phyloP scores from a whole-genome alignment of 2,113 vertebrate genomes.

The Daphoenositta chrysoptera region DNA sequence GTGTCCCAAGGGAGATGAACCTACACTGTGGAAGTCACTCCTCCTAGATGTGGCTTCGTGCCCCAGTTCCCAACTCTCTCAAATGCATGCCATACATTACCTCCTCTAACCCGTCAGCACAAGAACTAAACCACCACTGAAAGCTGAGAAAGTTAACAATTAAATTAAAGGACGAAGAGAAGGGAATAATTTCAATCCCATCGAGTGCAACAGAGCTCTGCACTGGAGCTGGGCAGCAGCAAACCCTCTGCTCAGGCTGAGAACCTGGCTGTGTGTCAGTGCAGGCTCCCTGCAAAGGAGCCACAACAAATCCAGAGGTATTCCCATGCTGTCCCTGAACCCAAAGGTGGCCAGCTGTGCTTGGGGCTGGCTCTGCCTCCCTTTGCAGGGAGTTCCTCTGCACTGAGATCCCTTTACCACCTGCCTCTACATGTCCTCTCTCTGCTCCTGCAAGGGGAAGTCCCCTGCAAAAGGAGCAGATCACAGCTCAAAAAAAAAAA shows the following conservation, averaged over 20 bases:
- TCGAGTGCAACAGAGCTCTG: neutral
- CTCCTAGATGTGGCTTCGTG: neutral
- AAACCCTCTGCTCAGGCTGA: neutral
- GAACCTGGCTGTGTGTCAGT: neutral
- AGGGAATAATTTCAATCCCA: neutral
- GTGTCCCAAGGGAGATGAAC: neutral
- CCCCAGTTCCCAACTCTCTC: neutral
- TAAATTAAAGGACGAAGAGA: neutral
- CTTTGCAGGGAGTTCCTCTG: neutral
- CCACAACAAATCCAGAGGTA: too few species aligned
- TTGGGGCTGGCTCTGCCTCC: neutral
- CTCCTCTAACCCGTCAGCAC: neutral
- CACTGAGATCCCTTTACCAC: neutral
- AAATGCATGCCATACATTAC: neutral
- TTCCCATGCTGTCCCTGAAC: neutral
- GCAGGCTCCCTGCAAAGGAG: neutral
- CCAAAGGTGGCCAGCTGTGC: neutral
- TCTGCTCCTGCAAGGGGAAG: neutral
- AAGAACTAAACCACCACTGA: neutral
- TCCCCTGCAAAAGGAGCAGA: neutral
- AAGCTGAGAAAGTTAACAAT: neutral
- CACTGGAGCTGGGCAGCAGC: neutral
- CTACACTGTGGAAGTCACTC: neutral
- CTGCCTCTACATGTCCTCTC: neutral
- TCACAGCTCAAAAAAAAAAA: neutral